Conservation (phyloP, 2,113 vertebrate genomes). For the Caloenas nicobarica region DNA sequence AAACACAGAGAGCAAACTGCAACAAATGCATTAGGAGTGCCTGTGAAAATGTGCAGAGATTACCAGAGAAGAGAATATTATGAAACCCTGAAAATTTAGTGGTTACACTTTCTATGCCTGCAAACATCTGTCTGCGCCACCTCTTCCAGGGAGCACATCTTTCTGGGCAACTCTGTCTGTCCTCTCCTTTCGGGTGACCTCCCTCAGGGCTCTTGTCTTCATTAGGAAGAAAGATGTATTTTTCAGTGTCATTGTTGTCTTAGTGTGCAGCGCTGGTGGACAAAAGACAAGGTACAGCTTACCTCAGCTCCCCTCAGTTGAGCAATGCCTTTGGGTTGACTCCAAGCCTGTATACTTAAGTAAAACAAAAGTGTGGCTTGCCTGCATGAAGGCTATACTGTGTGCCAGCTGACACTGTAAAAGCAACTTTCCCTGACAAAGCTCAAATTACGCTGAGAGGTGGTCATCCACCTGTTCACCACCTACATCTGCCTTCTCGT, state of each 20-base stretch:
- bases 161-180: neutral
- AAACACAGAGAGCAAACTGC: neutral
- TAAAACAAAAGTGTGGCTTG: neutral
- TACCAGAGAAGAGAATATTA: neutral
- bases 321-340: neutral
- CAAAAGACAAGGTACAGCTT: neutral
- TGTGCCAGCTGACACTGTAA: accelerated
- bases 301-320: neutral
- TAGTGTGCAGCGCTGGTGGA: neutral
- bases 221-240: neutral
- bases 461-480: neutral
- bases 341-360: neutral
- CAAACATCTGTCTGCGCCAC: neutral
- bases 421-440: neutral
- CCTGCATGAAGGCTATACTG: neutral
- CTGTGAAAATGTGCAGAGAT: neutral
- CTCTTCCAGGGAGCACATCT: neutral
- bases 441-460: neutral
- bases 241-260: neutral
- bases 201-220: accelerated
- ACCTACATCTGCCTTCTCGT: neutral
- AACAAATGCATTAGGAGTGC: neutral
- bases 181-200: neutral
- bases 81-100: neutral
- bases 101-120: neutral